Evolutionary conservation across 2,113 vertebrate species (phyloP), one percentile per base, ranked within the genome.

Genomic region (Gobio gobio): DNA sequence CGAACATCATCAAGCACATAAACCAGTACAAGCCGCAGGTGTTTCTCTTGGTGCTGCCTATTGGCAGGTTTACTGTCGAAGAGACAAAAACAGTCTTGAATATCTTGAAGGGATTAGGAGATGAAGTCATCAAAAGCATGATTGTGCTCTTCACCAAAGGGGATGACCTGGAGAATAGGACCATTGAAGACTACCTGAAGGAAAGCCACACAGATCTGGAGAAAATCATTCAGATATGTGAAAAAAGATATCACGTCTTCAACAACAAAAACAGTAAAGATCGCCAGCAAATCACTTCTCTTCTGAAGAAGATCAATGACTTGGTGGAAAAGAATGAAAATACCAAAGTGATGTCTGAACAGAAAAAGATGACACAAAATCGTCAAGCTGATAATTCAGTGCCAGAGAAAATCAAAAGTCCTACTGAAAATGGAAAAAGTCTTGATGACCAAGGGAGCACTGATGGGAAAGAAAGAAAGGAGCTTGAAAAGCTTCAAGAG

Each of bases 111-210:
- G 29, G 16, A 20, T 83, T 83, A 24, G 81, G 81, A 0, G 47
- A 70, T n/a, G 81, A 83, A 72, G 81, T 47, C 20, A n/a, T 0
- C 20, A 83, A 72, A 24, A 40, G 56, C 49, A 83, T 40, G 29
- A 70, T 73, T 9, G 20, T 83, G 12, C 49, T 83, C 1, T 83
- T 82, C 49, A 82, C 80, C 61, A 72, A 14, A 72, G 49, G 66
- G 2, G 72, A 49, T 49, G 72, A 49, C 0, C 43, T 74, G 72
- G 72, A 49, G 10, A 12, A 26, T 1, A 56, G 0, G 26, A 1
- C 64, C 20, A 43, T 83, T n/a, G 29, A 83, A 40, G 66, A 73
- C 29, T 83, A 73, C 66, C 36, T 83, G 29, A 9, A 40, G 33
- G 49, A 45, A 2, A 3, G 9, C 12, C 81, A 83, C 7, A 3